Percentiles rank a stretch among this genome's conserved stretches.
These are phyloP conservation scores for Drosophila dives DNA, from an alignment of 2,888 invertebrate genomes.

Conservation along the genomic window DNA sequence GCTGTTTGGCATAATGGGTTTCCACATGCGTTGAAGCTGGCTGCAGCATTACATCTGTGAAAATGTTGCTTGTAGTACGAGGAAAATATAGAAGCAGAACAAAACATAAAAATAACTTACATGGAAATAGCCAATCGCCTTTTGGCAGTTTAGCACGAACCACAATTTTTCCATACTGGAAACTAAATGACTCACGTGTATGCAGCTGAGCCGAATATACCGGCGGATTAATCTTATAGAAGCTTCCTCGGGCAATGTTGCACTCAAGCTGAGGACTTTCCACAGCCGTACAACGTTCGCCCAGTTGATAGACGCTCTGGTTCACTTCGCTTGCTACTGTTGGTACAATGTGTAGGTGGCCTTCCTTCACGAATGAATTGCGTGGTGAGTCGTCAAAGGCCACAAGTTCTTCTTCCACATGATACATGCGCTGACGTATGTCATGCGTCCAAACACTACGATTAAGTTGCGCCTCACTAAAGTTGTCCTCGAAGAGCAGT, in stretches of 20 bases:
- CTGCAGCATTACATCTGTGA: conserved; percentile 88
- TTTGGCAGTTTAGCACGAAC: conserved; percentile 90
- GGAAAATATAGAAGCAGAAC: neutral
- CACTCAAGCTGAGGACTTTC: conserved; percentile 84
- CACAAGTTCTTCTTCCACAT: conserved; percentile 85
- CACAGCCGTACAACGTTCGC: conserved; percentile 86
- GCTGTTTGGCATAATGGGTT: conserved; percentile 85
- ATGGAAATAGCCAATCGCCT: conserved; percentile 92
- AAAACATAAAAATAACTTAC: conserved; percentile 84
- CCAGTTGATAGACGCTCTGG: conserved; percentile 70
- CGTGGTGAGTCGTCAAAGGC: conserved; percentile 84
- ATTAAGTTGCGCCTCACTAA: conserved; percentile 84
- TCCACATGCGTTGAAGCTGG: conserved; percentile 88
- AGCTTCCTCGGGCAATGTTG: conserved; percentile 56
- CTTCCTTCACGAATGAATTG: conserved; percentile 79
- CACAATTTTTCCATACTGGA: conserved; percentile 89
- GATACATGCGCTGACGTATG: conserved; percentile 86
- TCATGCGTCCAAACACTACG: conserved; percentile 87
- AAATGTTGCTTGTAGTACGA: conserved; percentile 10
- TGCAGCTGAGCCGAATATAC: conserved; percentile 88
- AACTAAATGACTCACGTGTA: conserved; percentile 88
- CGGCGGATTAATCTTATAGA: conserved; percentile 88
- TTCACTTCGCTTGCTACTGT: conserved; percentile 71
- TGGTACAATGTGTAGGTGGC: conserved; percentile 84
- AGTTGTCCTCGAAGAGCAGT: conserved; percentile 88